These are phyloP conservation scores for Tridacna gigas DNA, from an alignment of 2,888 invertebrate genomes.

Conservation along the genomic window DNA sequence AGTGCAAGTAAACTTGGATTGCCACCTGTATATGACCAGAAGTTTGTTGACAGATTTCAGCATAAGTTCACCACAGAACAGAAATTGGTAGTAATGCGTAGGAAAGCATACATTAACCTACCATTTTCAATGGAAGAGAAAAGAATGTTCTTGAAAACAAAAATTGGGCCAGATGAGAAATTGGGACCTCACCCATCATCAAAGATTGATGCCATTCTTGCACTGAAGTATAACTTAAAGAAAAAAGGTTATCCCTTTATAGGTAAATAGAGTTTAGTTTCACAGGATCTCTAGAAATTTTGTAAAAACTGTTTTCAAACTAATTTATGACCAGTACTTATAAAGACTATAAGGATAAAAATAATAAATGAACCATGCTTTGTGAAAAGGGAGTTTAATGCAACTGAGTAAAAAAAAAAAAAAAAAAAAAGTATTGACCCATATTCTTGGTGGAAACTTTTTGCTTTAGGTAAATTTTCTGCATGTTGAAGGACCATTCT, in stretches of 20 bases:
- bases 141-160: neutral
- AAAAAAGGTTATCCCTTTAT: neutral
- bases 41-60: neutral
- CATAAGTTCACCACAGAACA: neutral
- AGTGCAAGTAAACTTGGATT: neutral
- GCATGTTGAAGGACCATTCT: too few species aligned
- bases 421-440: too few species aligned
- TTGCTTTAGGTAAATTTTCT: too few species aligned
- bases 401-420: too few species aligned
- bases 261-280: neutral
- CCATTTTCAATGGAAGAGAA: slow-evolving; percentile 15
- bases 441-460: too few species aligned
- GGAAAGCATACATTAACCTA: slow-evolving; percentile 7
- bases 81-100: neutral
- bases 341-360: too few species aligned
- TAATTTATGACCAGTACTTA: too few species aligned
- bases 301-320: too few species aligned
- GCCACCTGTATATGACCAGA: neutral
- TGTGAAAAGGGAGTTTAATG: too few species aligned
- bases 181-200: slow-evolving; percentile 8
- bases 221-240: slow-evolving; percentile 13
- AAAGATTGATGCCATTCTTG: slow-evolving; percentile 11
- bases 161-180: slow-evolving; percentile 12
- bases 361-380: too few species aligned
- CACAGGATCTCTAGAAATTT: too few species aligned